Percentiles rank a stretch among this genome's conserved stretches.
phyloP scores from a whole-genome alignment of 2,888 invertebrate genomes.

The Metalampra italica region DNA sequence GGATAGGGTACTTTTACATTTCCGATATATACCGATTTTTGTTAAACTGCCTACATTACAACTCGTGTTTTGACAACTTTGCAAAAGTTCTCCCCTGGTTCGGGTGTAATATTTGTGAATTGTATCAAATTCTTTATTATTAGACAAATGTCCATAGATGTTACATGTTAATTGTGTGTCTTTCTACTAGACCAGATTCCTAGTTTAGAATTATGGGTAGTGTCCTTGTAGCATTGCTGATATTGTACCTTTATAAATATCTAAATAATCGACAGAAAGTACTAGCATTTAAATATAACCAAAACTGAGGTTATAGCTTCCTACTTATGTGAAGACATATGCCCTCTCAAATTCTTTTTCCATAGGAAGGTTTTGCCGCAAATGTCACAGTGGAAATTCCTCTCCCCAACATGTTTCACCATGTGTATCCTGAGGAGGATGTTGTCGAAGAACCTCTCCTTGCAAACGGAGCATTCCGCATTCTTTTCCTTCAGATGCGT shows the following conservation, averaged over 20 bases:
- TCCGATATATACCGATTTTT: neutral
- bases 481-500: conserved; percentile 44
- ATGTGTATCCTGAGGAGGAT: conserved; percentile 46
- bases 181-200: no score
- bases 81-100: no score
- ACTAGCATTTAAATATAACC: neutral
- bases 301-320: neutral
- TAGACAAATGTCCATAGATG: no score
- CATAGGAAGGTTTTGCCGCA: conserved; percentile 75
- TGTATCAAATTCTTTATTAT: no score
- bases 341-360: conserved; percentile 73
- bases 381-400: conserved; percentile 69
- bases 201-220: no score
- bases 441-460: conserved; percentile 40
- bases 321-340: conserved; percentile 41
- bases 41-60: no score
- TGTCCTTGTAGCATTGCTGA: no score
- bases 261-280: no score
- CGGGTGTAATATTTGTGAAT: no score
- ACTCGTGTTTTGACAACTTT: no score
- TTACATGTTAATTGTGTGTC: no score
- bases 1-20: neutral
- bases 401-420: conserved; percentile 64
- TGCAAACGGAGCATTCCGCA: conserved; percentile 40
- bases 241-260: no score